phyloP scores from a whole-genome alignment of 1,140 invertebrate genomes.

The Drosophila arizonae region DNA sequence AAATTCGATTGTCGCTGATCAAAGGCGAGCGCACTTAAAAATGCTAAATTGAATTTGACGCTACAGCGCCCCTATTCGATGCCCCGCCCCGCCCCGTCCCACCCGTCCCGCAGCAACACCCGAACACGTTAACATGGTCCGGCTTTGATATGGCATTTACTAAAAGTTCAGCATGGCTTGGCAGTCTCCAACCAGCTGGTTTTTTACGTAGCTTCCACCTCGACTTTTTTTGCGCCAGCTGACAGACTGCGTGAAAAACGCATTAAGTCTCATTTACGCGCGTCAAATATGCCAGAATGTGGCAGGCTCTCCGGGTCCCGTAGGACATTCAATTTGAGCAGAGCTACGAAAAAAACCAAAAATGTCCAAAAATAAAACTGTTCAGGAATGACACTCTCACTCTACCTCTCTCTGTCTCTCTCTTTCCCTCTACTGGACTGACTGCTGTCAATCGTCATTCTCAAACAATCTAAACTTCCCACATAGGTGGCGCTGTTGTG shows the following conservation, averaged over 20 bases:
- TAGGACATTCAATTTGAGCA: slow-evolving; percentile 68
- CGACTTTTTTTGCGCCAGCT: slow-evolving; percentile 14
- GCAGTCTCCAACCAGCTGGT: background rate
- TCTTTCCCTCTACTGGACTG: slow-evolving; percentile 28
- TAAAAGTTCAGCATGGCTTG: slow-evolving; percentile 57
- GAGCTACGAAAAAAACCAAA: slow-evolving; percentile 18
- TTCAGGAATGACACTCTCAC: background rate
- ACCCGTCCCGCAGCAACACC: background rate
- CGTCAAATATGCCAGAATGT: slow-evolving; percentile 55
- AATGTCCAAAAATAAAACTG: background rate
- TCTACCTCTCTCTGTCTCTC: background rate
- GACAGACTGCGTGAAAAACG: slow-evolving; percentile 69
- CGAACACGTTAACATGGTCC: slow-evolving; percentile 26
- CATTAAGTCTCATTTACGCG: slow-evolving; percentile 77
- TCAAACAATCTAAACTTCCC: slow-evolving; percentile 12
- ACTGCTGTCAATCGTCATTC: slow-evolving; percentile 59
- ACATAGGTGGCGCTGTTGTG: slow-evolving; percentile 61
- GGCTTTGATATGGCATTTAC: slow-evolving; percentile 56
- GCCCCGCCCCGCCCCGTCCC: slow-evolving; percentile 10
- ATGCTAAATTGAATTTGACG: slow-evolving; percentile 83
- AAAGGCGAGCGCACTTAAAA: slow-evolving; percentile 83
- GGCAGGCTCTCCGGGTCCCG: slow-evolving; percentile 44
- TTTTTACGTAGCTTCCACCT: slow-evolving; percentile 12
- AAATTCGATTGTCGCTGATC: slow-evolving; percentile 82
- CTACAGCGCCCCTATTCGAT: slow-evolving; percentile 60